Base-by-base conservation (phyloP, 2,797 vertebrate species). In the Pteronotus mesoamericanus region DNA sequence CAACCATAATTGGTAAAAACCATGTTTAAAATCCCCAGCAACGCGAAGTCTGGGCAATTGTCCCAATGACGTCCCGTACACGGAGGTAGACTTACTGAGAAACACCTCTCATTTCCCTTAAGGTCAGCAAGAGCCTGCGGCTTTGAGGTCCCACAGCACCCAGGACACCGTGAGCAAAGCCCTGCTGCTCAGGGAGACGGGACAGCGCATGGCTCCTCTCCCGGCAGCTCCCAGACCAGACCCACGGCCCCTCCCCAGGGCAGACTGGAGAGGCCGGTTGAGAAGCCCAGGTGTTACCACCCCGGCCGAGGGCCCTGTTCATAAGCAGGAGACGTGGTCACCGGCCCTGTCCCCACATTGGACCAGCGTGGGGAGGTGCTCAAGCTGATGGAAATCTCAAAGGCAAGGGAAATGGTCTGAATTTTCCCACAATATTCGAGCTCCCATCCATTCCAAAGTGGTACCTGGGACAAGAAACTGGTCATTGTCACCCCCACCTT, bases 291-390 rank as follows among this genome's bases (percentile, higher is more conserved):
- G 51, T 5, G 39, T 11, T 4, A 16, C 39, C 26, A 22, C 19
- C n/a, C 39, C 46, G 14, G 9, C 0, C 9, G 57, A 48, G 69
- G 2, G 16, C 37, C 37, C 66, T 29, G 22, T 24, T 55, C 80
- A 22, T 15, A 48, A 68, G 86, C 0, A 1, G 3, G 11, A 22
- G 1, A 39, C 5, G 4, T 6, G 8, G 53, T 4, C 15, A 0
- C 26, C 10, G 32, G 26, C 19, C 46, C 87, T 59, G 34, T 2
- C 10, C 44, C 32, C 0, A 5, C 26, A 6, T 12, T 5, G 57
- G 19, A 37, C 55, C 0, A 2, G 24, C 7, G 37, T 37, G 46
- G 37, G 11, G 37, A 18, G 6, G 61, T 46, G 18, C 48, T 72
- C 22, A 44, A 18, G 44, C 66, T n/a, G 9, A 34, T 34, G 5